Conservation (phyloP, 1,140 invertebrate genomes). For the Brachystomella parvula region DNA sequence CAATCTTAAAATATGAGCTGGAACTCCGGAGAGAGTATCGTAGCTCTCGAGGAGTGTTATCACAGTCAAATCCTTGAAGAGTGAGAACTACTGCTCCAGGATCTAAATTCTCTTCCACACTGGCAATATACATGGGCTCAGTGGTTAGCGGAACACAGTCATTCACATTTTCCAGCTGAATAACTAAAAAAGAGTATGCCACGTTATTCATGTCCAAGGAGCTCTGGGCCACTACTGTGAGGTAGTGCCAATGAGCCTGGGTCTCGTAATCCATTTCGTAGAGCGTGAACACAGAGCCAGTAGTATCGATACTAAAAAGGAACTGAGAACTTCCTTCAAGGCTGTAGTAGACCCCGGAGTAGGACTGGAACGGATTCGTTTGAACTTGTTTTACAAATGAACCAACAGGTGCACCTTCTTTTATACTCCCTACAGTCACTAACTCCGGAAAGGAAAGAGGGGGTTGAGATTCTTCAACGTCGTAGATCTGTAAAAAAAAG, state of each 20-base stretch:
- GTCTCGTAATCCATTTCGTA: slow-evolving; percentile 28
- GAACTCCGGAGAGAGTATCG: slow-evolving; percentile 48
- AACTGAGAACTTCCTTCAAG: slow-evolving; percentile 30
- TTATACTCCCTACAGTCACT: slow-evolving; percentile 27
- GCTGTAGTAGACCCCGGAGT: slow-evolving; percentile 20
- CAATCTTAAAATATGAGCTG: slow-evolving; percentile 71
- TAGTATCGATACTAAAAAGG: slow-evolving; percentile 29
- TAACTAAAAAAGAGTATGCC: slow-evolving; percentile 44
- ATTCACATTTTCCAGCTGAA: slow-evolving; percentile 51
- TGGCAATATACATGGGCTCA: slow-evolving; percentile 49
- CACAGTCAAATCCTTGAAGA: slow-evolving; percentile 49
- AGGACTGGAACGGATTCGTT: neutral
- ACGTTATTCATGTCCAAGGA: slow-evolving; percentile 15
- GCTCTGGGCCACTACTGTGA: slow-evolving; percentile 33
- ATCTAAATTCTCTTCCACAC: slow-evolving; percentile 49
- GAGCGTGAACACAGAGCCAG: slow-evolving; percentile 27
- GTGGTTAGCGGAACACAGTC: slow-evolving; percentile 51
- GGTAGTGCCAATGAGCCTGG: slow-evolving; percentile 26
- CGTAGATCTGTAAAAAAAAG: slow-evolving; percentile 26
- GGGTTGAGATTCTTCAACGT: slow-evolving; percentile 20
- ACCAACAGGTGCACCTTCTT: slow-evolving; percentile 32
- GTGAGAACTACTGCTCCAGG: slow-evolving; percentile 46
- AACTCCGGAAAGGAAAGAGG: slow-evolving; percentile 31
- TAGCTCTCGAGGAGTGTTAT: slow-evolving; percentile 41
- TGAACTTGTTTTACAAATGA: slow-evolving; percentile 24